Percentiles rank a stretch among this genome's conserved stretches.
phyloP scores from a whole-genome alignment of 2,888 invertebrate species.

The Platycheirus albimanus region DNA sequence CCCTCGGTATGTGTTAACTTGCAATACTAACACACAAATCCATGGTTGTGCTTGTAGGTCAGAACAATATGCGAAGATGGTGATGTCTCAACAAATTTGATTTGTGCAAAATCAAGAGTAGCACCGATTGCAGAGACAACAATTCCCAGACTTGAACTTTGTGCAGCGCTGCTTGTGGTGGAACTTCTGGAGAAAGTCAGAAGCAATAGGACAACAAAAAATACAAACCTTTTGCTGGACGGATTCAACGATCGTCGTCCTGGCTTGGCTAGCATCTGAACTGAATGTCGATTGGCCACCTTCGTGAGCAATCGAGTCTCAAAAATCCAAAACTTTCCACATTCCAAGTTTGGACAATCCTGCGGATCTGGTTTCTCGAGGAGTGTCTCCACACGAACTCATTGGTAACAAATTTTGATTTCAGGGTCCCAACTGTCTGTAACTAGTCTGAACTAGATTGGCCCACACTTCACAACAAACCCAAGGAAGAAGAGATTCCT shows the following conservation, averaged over 20 bases:
- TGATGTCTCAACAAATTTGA: too few relatives aligned
- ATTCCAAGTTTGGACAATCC: background rate
- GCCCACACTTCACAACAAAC: background rate
- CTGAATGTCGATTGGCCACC: background rate
- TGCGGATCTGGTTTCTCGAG: background rate
- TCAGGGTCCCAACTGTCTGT: background rate
- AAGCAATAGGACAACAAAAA: too few relatives aligned
- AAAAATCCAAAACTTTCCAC: constrained; percentile 2
- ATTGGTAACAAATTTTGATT: background rate
- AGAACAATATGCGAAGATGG: too few relatives aligned
- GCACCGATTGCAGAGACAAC: background rate
- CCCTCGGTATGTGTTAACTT: background rate
- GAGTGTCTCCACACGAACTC: background rate
- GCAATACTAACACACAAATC: too few relatives aligned
- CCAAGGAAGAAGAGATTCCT: background rate
- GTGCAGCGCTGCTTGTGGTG: too few relatives aligned
- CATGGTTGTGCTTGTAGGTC: too few relatives aligned
- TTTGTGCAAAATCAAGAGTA: background rate
- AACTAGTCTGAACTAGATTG: background rate
- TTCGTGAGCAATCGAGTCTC: background rate
- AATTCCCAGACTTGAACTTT: background rate
- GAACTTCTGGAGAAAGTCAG: too few relatives aligned
- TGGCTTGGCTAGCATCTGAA: too few relatives aligned
- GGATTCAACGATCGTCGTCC: too few relatives aligned
- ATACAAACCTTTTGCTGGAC: too few relatives aligned